A percentile compares a stretch with the other conserved stretches of the same genome.
phyloP scores from a whole-genome alignment of 2,797 vertebrate species.

The Gymnoscopelus braueri region DNA sequence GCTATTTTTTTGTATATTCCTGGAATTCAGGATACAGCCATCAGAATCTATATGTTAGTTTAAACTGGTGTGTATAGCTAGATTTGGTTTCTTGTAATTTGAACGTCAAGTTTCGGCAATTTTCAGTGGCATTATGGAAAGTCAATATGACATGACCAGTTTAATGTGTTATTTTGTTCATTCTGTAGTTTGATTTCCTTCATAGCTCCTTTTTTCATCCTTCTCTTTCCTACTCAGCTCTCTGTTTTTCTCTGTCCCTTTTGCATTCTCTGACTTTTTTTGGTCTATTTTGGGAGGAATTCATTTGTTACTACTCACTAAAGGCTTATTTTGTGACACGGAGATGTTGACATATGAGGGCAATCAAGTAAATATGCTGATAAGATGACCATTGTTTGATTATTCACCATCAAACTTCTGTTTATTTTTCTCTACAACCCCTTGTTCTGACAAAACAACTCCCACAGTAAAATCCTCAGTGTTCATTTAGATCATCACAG shows the following conservation, averaged over 20 bases:
- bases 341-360: constrained; percentile 51
- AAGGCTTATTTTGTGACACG: constrained; percentile 7
- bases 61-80: constrained; percentile 25
- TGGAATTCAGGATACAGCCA: constrained; percentile 6
- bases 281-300: not conserved
- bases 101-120: constrained; percentile 11
- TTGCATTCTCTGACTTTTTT: not conserved
- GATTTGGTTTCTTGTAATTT: constrained; percentile 14
- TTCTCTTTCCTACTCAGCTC: constrained; percentile 8
- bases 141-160: constrained; percentile 25
- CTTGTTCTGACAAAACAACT: constrained; percentile 25
- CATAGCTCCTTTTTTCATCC: constrained; percentile 5
- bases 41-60: constrained; percentile 17
- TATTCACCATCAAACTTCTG: constrained; percentile 52
- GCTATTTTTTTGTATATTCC: constrained; percentile 25
- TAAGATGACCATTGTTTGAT: constrained; percentile 37
- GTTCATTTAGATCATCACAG: no score
- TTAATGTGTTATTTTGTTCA: constrained; percentile 22
- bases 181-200: constrained; percentile 12
- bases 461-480: not conserved
- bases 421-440: constrained; percentile 37
- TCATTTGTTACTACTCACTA: constrained; percentile 7
- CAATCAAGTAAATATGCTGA: constrained; percentile 44
- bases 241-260: not conserved
- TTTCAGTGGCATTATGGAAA: constrained; percentile 17